Evolutionary conservation across 2,113 vertebrate genomes (phyloP).

Genomic region (Casuarius casuarius): DNA sequence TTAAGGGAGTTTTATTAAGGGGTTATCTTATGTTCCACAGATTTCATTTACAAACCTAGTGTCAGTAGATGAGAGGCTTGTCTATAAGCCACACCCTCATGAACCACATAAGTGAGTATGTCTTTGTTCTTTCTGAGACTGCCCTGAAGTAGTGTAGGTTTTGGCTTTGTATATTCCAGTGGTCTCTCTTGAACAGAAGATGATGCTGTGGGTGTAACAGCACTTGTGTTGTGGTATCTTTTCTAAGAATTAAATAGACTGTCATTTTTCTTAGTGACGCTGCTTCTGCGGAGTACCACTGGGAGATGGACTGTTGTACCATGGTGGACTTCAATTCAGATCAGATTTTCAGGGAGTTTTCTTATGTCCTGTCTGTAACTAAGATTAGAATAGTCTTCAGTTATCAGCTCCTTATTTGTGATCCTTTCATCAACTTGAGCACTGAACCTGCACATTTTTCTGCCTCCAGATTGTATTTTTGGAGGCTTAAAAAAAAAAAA

Average conservation of each 20-base stretch:
- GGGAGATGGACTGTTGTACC: neutral
- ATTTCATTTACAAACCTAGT: constrained; percentile 97
- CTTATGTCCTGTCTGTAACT: neutral
- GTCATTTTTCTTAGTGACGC: neutral
- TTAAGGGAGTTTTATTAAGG: neutral
- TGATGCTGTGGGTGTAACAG: neutral
- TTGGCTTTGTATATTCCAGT: neutral
- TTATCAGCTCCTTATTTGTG: neutral
- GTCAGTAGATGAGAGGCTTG: constrained; percentile 93
- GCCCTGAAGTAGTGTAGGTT: neutral
- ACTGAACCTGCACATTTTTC: neutral
- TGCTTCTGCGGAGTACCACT: neutral
- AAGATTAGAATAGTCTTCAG: neutral
- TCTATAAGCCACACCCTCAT: constrained; percentile 94
- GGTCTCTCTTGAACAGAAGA: neutral
- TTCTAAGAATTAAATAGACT: neutral
- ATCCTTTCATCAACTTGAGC: neutral
- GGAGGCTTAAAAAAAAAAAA: neutral
- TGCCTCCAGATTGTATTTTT: neutral
- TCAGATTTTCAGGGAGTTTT: neutral
- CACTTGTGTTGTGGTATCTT: neutral
- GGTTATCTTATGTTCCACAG: constrained; percentile 65
- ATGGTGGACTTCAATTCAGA: neutral
- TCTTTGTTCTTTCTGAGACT: neutral
- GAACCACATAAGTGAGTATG: constrained; percentile 89